Evolutionary conservation across 2,113 vertebrate species (phyloP).

Genomic region (Phaethornis superciliosus): DNA sequence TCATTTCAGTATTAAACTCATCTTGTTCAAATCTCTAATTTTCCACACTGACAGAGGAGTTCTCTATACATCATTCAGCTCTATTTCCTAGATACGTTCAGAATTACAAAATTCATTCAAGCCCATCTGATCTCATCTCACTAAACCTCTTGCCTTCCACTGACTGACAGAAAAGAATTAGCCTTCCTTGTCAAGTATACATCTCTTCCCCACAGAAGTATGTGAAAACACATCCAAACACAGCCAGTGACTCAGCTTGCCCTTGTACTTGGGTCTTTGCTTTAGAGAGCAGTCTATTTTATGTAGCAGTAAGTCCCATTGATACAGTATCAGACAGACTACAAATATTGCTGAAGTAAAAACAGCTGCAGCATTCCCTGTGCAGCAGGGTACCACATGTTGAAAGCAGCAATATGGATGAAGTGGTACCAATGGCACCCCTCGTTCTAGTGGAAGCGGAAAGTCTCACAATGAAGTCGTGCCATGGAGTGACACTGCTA

Average conservation of each 20-base stretch:
- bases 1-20: conserved; percentile 58
- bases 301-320: neutral
- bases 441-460: neutral
- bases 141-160: conserved; percentile 45
- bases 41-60: conserved; percentile 54
- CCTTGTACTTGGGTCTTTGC: conserved; percentile 16
- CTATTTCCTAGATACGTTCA: conserved; percentile 55
- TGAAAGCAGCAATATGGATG: neutral
- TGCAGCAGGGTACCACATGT: neutral
- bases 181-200: conserved; percentile 12
- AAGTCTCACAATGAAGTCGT: neutral
- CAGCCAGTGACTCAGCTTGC: conserved; percentile 30
- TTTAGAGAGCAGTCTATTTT: conserved; percentile 3
- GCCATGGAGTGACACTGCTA: neutral
- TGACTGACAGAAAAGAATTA: conserved; percentile 60
- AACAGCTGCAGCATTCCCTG: neutral
- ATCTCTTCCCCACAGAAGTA: conserved; percentile 11
- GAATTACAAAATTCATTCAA: conserved; percentile 62
- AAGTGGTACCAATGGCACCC: neutral
- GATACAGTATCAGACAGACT: neutral
- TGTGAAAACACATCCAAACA: conserved; percentile 39
- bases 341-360: conserved; percentile 15
- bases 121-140: conserved; percentile 34
- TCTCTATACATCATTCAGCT: conserved; percentile 68
- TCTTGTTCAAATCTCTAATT: conserved; percentile 71